Base-by-base conservation (phyloP, 2,113 vertebrate species). In the Poeciliopsis occidentalis region DNA sequence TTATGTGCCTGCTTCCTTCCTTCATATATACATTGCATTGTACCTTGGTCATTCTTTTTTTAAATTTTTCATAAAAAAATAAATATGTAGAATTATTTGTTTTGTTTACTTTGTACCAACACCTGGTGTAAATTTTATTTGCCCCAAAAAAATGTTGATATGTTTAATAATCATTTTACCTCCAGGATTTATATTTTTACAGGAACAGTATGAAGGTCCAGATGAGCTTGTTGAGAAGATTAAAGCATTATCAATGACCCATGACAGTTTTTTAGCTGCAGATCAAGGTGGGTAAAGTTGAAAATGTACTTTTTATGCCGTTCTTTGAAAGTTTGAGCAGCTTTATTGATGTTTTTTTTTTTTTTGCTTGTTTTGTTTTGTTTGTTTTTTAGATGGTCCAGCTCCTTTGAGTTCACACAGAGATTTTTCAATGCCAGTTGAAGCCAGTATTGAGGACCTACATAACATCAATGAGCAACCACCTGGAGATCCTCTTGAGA, bases 341-440 rank as follows among this genome's bases (percentile, higher is more conserved):
- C 60, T 37, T 44, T 34, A 34, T 76, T 54, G 30, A 19, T 69
- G 57, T 62, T 37, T 37, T 10, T 10, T 34, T 34, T 34, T 0
- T 34, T 37, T 10, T 10, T 27, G 27, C 10, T 34, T 34, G 8
- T 34, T 32, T 8, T 2, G 8, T 37, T 11, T 37, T 11, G 1
- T 32, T 37, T 32, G 27, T 27, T 13, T 41, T 86, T 57, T 88
- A 95, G 98, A 98, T 87, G 88, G 87, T 11, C 98, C 97, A 0
- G 81, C 85, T 57, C 94, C 96, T 0, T 85, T 98, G 78, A 98
- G 97, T 77, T 96, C 96, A 4, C 94, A 95, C 22, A 90, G 77
- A 77, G 81, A 13, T 85, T 30, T 72, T 82, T 72, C 76, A 3
- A 81, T 34, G 32, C 96, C 96, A 0, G 89, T 96, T 61, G 96